Base-by-base conservation (phyloP, 2,888 invertebrate genomes). In the Odontocerum albicorne region DNA sequence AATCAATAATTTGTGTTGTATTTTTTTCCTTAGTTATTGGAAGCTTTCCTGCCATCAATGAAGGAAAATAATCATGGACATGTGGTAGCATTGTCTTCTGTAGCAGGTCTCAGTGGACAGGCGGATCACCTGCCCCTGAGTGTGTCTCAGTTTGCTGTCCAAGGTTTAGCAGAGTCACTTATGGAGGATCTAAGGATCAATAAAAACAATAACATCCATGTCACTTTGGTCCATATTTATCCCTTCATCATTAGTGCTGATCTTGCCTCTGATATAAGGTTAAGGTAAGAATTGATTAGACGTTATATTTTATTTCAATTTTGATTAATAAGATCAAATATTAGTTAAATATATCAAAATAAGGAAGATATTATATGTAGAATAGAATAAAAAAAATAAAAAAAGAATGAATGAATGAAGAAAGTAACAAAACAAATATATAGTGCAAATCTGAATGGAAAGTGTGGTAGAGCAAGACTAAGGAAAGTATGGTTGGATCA, bases 141-240 rank as follows among this genome's bases (percentile, higher is more conserved):
- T 53, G 81, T 84, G 0, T 81, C 84, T 1, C 85, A 85, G 68
- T 85, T 85, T 67, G 86, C 85, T 12, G 80, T 85, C 1, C 81
- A 83, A 65, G 85, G 86, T 2, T 70, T 85, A 27, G 82, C 83
- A 0, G 84, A 85, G 64, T 81, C 84, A 1, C 67, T 86, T 3
- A 77, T 80, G 65, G 82, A 82, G 62, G 82, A 86, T 62, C 68
- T 85, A 1, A 74, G 83, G 32, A 74, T 81, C 33, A 75, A 77
- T 21, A 81, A 80, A 60, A 72, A 73, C 45, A 72, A 77, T 62
- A 78, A 80, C 51, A 80, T 86, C 1, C 72, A 80, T 64, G 77
- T 84, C 10, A 83, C 84, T 1, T 70, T 85, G 2, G 76, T 76
- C 16, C 84, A 84, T 60, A 73, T 84, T 39, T 86, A 84, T 65